Evolutionary conservation across 2,888 invertebrate species (phyloP), one percentile per base, ranked within the genome.

Genomic region (Drosophila glabriapex): DNA sequence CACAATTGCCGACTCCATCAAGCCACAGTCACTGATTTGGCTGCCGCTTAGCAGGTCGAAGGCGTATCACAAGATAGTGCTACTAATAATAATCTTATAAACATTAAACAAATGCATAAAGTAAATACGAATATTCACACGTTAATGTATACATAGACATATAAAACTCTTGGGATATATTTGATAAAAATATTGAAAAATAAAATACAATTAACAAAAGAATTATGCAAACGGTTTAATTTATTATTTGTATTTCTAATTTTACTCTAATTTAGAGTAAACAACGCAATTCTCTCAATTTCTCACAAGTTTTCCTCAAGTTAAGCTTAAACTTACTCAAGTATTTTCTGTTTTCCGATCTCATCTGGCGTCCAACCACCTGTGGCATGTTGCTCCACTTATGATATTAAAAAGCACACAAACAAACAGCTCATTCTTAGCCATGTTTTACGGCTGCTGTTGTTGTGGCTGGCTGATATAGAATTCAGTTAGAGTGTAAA

Each of bases 321-420:
- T n/a, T 28, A 4, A 28, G 33, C 6, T 63, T 54, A 14, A 52
- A 65, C 35, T 52, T n/a, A 39, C 53, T 41, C 31, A 43, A 46
- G 56, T 67, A 66, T 78, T 68, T 77, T 64, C 61, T 64, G 33
- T 68, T 61, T 58, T 71, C 68, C 65, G 55, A 76, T 68, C 68
- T 49, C 56, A 65, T 65, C 56, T 68, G 60, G 22, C 31, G 22
- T 16, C 52, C 35, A 61, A 61, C 60, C 87, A 84, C 84, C 64
- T 84, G 84, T 84, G 83, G 82, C 71, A 64, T 61, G 60, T 49
- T 68, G 60, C 54, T 61, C 73, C 80, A 84, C 85, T 85, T 85
- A 82, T 69, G 80, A 84, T 84, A 85, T 85, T 85, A 87, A 84
- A 83, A 86, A 80, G 56, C 33, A n/a, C 9, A 43, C 12, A 43